phyloP scores from a whole-genome alignment of 2,888 invertebrate species.

The Acanthacorydalis orientalis region DNA sequence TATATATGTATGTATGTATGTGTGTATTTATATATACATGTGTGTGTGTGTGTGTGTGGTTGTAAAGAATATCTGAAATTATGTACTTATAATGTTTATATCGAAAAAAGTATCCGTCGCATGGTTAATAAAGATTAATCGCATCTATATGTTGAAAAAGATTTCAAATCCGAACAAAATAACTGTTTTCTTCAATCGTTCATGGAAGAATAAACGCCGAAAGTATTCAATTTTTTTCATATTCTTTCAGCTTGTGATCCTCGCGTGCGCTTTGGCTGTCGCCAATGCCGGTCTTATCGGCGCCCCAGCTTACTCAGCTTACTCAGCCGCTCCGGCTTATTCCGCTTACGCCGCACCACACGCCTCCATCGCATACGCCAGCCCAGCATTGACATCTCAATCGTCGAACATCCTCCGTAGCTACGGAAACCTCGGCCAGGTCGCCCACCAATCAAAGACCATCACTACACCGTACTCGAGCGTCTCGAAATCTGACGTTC shows the following conservation, averaged over 20 bases:
- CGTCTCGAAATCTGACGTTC: constrained; percentile 49
- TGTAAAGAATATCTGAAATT: no score
- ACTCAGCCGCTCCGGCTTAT: constrained; percentile 14
- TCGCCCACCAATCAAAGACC: constrained; percentile 54
- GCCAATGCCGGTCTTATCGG: constrained; percentile 14
- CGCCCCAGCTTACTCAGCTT: constrained; percentile 6
- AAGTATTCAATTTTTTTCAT: no score
- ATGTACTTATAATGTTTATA: no score
- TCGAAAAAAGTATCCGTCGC: no score
- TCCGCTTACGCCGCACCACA: constrained; percentile 18
- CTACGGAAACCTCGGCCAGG: constrained; percentile 49
- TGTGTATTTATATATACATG: no score
- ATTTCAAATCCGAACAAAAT: no score
- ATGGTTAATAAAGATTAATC: no score
- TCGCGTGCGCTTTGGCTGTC: constrained; percentile 18
- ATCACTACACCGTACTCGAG: constrained; percentile 58
- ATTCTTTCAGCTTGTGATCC: constrained; percentile 29
- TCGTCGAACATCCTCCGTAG: constrained; percentile 42
- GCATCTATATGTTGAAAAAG: no score
- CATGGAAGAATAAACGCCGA: no score
- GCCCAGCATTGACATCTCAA: constrained; percentile 36
- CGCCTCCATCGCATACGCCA: constrained; percentile 16
- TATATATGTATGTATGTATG: no score
- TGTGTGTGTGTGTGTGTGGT: no score
- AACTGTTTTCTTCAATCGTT: no score